These are phyloP conservation scores for Drosophila dives DNA, from an alignment of 2,888 invertebrate genomes.

Conservation along the genomic window DNA sequence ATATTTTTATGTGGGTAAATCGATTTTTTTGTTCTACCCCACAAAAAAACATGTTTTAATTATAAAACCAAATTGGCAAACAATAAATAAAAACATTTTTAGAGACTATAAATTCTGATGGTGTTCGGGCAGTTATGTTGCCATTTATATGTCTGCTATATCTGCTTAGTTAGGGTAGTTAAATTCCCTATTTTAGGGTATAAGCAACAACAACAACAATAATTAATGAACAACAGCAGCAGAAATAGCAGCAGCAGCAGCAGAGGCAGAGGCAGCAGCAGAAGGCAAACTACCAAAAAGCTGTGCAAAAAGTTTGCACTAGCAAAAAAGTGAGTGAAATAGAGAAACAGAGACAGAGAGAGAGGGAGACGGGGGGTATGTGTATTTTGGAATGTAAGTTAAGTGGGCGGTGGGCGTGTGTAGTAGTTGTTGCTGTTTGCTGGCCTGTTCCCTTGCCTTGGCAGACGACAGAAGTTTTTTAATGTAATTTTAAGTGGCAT, in stretches of 20 bases:
- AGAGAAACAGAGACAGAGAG: neutral
- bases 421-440: constrained; percentile 4
- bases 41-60: no score
- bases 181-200: neutral
- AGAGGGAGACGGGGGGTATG: neutral
- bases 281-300: constrained; percentile 52
- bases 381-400: constrained; percentile 8
- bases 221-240: constrained; percentile 4
- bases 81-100: neutral
- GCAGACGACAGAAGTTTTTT: constrained; percentile 72
- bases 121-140: neutral
- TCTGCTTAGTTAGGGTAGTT: neutral
- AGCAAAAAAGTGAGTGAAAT: constrained; percentile 13
- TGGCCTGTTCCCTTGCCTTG: constrained; percentile 36
- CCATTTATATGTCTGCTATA: neutral
- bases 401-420: constrained; percentile 24
- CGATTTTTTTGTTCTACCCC: no score
- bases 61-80: neutral
- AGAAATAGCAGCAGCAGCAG: constrained; percentile 18
- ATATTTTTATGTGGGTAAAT: no score
- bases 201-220: neutral
- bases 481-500: constrained; percentile 81
- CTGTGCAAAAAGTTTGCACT: constrained; percentile 66
- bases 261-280: constrained; percentile 12
- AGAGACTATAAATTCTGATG: neutral